Percentiles rank a stretch among this genome's conserved stretches.
Evolutionary conservation across 2,797 vertebrate genomes (phyloP).

Genomic region (Adelosebastes latens): DNA sequence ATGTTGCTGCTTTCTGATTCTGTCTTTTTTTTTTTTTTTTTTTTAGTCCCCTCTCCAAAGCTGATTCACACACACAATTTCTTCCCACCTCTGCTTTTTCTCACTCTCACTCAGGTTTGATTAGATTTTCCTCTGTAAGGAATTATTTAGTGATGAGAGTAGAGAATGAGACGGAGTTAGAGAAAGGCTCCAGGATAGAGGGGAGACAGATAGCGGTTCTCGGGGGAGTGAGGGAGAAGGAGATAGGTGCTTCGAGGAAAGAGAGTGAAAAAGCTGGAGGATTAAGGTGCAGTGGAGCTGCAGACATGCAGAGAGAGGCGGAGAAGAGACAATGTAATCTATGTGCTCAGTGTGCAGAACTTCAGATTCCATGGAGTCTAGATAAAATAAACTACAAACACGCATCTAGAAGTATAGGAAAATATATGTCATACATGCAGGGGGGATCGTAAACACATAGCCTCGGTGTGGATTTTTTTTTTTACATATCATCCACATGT

Average conservation of each 20-base stretch:
- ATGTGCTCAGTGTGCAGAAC: slow-evolving; percentile 37
- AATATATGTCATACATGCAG: slow-evolving; percentile 10
- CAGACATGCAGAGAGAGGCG: slow-evolving; percentile 45
- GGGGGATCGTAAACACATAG: background rate
- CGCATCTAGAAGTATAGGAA: slow-evolving; percentile 22
- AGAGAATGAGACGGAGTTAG: slow-evolving; percentile 56
- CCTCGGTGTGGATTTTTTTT: background rate
- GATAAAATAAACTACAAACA: slow-evolving; percentile 14
- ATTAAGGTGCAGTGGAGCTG: slow-evolving; percentile 65
- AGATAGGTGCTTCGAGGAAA: slow-evolving; percentile 70
- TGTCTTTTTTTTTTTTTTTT: slow-evolving; percentile 36
- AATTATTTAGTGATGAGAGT: slow-evolving; percentile 79
- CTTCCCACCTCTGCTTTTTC: slow-evolving; percentile 63
- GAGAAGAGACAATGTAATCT: slow-evolving; percentile 35
- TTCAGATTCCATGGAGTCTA: slow-evolving; percentile 16
- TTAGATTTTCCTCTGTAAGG: slow-evolving; percentile 75
- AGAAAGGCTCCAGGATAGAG: slow-evolving; percentile 66
- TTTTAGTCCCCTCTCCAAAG: slow-evolving; percentile 25
- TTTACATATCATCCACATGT: background rate
- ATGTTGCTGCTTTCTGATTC: slow-evolving; percentile 70
- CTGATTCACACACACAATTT: slow-evolving; percentile 63
- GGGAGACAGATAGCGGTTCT: slow-evolving; percentile 64
- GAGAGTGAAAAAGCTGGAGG: slow-evolving; percentile 47
- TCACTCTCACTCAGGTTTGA: slow-evolving; percentile 72
- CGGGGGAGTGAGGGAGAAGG: slow-evolving; percentile 41